Evolutionary conservation across 2,113 vertebrate genomes (phyloP).

Genomic region (Cichladusa arquata): DNA sequence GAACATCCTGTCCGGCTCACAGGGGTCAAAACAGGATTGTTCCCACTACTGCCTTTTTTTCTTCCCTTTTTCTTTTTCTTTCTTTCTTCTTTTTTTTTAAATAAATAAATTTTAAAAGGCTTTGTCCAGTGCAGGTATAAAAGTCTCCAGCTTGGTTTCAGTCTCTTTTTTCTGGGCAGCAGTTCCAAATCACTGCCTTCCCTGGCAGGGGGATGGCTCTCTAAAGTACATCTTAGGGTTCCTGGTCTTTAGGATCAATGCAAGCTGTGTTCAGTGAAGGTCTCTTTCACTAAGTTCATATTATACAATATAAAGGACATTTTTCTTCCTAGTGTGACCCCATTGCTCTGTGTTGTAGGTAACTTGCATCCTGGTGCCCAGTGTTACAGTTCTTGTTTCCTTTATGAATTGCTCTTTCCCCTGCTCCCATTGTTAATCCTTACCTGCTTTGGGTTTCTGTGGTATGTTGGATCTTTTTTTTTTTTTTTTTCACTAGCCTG

Average conservation of each 20-base stretch:
- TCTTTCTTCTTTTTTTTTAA: fast-evolving
- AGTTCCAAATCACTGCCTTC: neutral
- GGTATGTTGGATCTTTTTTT: neutral
- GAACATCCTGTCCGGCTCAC: neutral
- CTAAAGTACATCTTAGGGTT: neutral
- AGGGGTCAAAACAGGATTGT: neutral
- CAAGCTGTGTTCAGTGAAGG: neutral
- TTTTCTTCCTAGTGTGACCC: neutral
- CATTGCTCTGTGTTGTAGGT: neutral
- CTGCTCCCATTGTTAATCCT: neutral
- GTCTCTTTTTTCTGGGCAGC: neutral
- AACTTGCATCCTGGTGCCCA: neutral
- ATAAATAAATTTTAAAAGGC: neutral
- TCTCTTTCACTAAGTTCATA: neutral
- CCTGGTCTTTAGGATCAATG: neutral
- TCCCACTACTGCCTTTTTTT: neutral
- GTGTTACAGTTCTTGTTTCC: neutral
- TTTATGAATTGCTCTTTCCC: neutral
- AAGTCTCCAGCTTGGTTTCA: neutral
- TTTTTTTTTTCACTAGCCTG: neutral
- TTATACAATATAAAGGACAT: neutral
- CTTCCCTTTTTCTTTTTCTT: fast-evolving
- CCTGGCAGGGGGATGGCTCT: neutral
- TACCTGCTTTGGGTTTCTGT: neutral
- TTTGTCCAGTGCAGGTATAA: neutral